These are phyloP conservation scores for Poecile atricapillus DNA, from an alignment of 2,113 vertebrate genomes.

Conservation along the genomic window DNA sequence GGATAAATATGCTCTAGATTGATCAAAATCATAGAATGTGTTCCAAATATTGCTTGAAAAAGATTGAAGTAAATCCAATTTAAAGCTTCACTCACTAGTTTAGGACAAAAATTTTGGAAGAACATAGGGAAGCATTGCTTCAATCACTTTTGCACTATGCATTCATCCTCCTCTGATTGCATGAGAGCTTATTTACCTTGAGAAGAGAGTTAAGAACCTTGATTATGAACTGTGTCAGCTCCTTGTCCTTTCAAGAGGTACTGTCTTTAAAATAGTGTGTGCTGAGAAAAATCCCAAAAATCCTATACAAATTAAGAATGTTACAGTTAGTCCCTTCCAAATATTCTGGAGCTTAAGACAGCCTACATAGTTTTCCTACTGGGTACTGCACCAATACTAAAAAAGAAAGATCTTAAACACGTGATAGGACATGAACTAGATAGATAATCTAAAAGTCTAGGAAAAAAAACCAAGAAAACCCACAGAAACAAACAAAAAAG, in stretches of 20 bases:
- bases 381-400: neutral
- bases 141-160: neutral
- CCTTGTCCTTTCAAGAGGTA: neutral
- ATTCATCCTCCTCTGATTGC: neutral
- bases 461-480: neutral
- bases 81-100: neutral
- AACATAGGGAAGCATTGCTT: neutral
- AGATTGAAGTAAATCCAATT: neutral
- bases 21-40: neutral
- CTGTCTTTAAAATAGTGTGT: neutral
- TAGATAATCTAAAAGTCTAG: neutral
- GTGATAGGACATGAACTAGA: neutral
- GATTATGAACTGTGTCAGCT: neutral
- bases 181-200: neutral
- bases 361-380: neutral
- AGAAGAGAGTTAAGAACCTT: neutral
- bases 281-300: neutral
- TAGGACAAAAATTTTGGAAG: neutral
- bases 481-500: neutral
- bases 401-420: neutral
- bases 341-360: neutral
- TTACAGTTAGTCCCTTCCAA: neutral
- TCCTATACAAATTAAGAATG: neutral
- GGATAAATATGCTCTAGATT: neutral
- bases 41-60: neutral